Evolutionary conservation across 2,888 invertebrate species (phyloP).

Genomic region (Caprella mutica): DNA sequence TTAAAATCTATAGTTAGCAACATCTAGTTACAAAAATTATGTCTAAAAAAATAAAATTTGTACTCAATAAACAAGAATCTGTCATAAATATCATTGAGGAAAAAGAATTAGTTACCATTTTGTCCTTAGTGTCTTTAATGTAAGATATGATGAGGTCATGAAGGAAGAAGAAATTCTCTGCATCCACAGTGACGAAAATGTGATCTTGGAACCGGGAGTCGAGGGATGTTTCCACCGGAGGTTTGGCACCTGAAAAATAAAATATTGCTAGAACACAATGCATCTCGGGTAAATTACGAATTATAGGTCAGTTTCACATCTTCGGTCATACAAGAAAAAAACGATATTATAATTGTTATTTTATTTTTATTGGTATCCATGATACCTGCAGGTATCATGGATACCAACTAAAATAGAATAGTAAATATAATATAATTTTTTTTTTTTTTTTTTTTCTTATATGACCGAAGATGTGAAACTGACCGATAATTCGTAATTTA

Average conservation of each 20-base stretch:
- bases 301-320: too few relatives aligned
- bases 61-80: background rate
- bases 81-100: background rate
- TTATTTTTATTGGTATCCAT: too few relatives aligned
- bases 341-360: too few relatives aligned
- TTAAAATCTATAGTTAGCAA: background rate
- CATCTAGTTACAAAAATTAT: background rate
- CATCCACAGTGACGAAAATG: constrained; percentile 94
- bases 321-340: too few relatives aligned
- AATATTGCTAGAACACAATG: background rate
- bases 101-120: constrained; percentile 19
- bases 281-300: too few relatives aligned
- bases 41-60: background rate
- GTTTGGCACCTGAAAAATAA: constrained; percentile 47
- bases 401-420: too few relatives aligned
- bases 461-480: too few relatives aligned
- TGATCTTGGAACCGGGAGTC: constrained; percentile 98
- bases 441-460: too few relatives aligned
- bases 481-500: too few relatives aligned
- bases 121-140: constrained; percentile 55
- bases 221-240: constrained; percentile 88
- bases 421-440: background rate
- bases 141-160: constrained; percentile 95
- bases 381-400: too few relatives aligned
- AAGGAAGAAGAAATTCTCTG: constrained; percentile 93